These are phyloP conservation scores for Urocynchramus pylzowi DNA, from an alignment of 2,113 vertebrate genomes.

Conservation along the genomic window DNA sequence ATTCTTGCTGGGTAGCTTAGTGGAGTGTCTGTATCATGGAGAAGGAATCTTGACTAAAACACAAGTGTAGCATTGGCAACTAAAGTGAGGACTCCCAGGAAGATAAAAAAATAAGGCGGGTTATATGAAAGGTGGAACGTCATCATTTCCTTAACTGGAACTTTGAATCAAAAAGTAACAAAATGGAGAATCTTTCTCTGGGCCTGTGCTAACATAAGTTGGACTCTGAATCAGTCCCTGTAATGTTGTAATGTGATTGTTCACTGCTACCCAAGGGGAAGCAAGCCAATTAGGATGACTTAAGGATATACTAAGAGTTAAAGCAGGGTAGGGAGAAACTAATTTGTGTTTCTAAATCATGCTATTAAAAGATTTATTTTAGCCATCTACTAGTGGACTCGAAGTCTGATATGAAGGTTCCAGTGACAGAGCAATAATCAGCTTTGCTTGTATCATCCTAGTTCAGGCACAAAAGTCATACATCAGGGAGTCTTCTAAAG, in stretches of 20 bases:
- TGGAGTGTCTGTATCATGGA: neutral
- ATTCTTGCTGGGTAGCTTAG: neutral
- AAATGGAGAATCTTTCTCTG: neutral
- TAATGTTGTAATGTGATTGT: neutral
- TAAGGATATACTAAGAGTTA: neutral
- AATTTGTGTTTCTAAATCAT: neutral
- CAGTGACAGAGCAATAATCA: constrained; percentile 25
- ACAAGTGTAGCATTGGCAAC: neutral
- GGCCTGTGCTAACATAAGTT: neutral
- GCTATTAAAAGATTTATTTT: constrained; percentile 28
- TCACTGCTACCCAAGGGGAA: neutral
- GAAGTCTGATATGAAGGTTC: neutral
- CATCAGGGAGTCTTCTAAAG: constrained; percentile 21
- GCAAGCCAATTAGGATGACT: neutral
- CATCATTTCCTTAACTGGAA: neutral
- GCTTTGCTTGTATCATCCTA: constrained; percentile 23
- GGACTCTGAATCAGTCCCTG: neutral
- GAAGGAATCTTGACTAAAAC: neutral
- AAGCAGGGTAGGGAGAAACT: neutral
- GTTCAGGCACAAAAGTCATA: constrained; percentile 31
- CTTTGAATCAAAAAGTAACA: neutral
- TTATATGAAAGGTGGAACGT: neutral
- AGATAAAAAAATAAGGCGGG: rapidly evolving
- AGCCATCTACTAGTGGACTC: neutral
- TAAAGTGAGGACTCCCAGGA: neutral